Percentiles rank a stretch among this genome's conserved stretches.
These are phyloP conservation scores for Chondrosia reniformis DNA, from an alignment of 37 sponge, comb jelly and placozoan species.

Conservation along the genomic window DNA sequence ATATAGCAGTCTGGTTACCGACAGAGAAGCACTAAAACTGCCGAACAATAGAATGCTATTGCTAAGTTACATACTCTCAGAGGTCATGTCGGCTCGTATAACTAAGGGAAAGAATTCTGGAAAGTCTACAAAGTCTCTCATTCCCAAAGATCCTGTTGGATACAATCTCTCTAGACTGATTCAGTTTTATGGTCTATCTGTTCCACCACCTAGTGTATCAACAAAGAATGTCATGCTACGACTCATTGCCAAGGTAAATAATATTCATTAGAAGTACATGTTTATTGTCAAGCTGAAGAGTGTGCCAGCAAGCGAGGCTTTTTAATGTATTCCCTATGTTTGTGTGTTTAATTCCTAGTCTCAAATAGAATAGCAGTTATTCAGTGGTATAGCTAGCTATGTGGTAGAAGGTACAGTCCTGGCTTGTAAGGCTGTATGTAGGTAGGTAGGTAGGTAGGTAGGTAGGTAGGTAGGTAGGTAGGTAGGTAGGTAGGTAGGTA, in stretches of 20 bases:
- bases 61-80: conserved; percentile 52
- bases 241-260: conserved; percentile 57
- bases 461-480: no score
- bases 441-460: no score
- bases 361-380: background rate
- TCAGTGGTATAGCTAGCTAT: background rate
- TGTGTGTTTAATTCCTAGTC: background rate
- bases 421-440: no score
- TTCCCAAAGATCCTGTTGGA: conserved; percentile 4
- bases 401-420: background rate
- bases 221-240: conserved; percentile 43
- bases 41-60: conserved; percentile 21
- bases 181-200: conserved; percentile 28
- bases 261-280: no score
- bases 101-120: background rate
- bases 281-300: no score
- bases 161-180: conserved; percentile 36
- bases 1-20: conserved; percentile 26
- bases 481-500: no score
- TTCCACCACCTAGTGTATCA: conserved; percentile 62
- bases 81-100: conserved; percentile 56
- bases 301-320: no score
- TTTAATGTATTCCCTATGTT: no score
- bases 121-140: background rate
- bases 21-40: conserved; percentile 7